phyloP scores from a whole-genome alignment of 1,140 invertebrate species.

The Euura lappo region DNA sequence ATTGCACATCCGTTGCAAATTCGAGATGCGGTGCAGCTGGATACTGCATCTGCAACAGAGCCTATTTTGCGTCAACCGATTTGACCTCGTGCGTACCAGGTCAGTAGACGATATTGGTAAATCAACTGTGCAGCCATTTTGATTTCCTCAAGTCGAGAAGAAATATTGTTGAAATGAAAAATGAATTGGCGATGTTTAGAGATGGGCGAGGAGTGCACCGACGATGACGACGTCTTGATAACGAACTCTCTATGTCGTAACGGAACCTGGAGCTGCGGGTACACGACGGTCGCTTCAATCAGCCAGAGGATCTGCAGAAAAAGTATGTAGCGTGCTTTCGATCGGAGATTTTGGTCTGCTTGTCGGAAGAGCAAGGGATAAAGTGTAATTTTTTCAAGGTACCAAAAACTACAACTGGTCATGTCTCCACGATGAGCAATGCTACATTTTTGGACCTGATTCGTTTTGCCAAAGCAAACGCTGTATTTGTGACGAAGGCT shows the following conservation, averaged over 20 bases:
- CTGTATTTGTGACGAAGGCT: conserved; percentile 36
- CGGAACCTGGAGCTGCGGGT: conserved; percentile 32
- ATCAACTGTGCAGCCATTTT: neutral
- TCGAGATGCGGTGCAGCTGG: conserved; percentile 19
- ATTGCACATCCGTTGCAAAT: conserved; percentile 19
- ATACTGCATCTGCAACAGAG: conserved; percentile 36
- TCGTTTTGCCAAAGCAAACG: conserved; percentile 26
- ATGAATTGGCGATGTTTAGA: conserved; percentile 26
- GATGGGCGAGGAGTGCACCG: conserved; percentile 34
- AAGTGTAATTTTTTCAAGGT: conserved; percentile 19
- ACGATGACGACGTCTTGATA: conserved; percentile 11
- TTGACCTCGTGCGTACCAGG: conserved; percentile 32
- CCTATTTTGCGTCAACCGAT: conserved; percentile 20
- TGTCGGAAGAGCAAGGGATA: neutral
- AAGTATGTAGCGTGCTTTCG: conserved; percentile 26
- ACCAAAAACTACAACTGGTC: conserved; percentile 17
- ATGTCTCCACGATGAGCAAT: conserved; percentile 35
- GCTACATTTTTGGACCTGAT: conserved; percentile 39
- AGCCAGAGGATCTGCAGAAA: conserved; percentile 36
- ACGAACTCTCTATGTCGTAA: conserved; percentile 32
- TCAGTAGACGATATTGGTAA: conserved; percentile 18
- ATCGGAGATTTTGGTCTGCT: neutral
- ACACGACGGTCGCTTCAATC: conserved; percentile 19
- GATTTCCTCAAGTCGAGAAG: too few relatives aligned
- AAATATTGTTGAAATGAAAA: too few relatives aligned